Evolutionary conservation across 1,140 invertebrate genomes (phyloP).

Genomic region (Panonychus citri): DNA sequence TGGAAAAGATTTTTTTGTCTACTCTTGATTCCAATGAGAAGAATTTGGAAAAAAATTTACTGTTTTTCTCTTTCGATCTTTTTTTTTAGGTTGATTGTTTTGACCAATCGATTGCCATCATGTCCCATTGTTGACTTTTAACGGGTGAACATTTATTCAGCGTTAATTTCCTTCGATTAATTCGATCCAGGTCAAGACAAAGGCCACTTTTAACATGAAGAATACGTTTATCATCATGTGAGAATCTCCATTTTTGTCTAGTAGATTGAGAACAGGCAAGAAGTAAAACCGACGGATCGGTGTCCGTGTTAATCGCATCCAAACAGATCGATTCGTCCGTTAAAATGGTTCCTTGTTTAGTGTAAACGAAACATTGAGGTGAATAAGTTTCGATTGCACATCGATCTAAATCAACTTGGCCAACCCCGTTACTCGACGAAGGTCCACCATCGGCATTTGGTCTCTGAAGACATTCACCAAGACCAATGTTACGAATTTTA

Average conservation of each 20-base stretch:
- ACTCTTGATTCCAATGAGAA: no score
- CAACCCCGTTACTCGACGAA: slow-evolving; percentile 29
- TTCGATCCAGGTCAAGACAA: slow-evolving; percentile 27
- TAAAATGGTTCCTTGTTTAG: slow-evolving; percentile 37
- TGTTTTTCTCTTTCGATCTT: no score
- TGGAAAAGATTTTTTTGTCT: no score
- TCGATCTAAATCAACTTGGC: slow-evolving; percentile 31
- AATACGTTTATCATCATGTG: slow-evolving; percentile 21
- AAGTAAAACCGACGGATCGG: slow-evolving; percentile 30
- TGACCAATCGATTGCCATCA: background rate
- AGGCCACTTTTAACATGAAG: slow-evolving; percentile 27
- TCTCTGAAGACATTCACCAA: slow-evolving; percentile 34
- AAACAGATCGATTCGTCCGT: slow-evolving; percentile 47
- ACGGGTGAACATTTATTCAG: background rate
- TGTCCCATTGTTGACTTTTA: slow-evolving; percentile 5
- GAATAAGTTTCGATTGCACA: slow-evolving; percentile 25
- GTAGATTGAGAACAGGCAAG: slow-evolving; percentile 35
- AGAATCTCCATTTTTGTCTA: slow-evolving; percentile 38
- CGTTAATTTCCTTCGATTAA: background rate
- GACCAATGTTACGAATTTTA: slow-evolving; percentile 28
- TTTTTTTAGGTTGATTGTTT: background rate
- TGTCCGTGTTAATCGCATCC: slow-evolving; percentile 31
- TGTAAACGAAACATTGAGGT: slow-evolving; percentile 46
- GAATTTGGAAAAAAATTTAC: no score
- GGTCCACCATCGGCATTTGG: slow-evolving; percentile 30